Evolutionary conservation across 2,797 vertebrate genomes (phyloP).

Genomic region (Naso thynnoides): DNA sequence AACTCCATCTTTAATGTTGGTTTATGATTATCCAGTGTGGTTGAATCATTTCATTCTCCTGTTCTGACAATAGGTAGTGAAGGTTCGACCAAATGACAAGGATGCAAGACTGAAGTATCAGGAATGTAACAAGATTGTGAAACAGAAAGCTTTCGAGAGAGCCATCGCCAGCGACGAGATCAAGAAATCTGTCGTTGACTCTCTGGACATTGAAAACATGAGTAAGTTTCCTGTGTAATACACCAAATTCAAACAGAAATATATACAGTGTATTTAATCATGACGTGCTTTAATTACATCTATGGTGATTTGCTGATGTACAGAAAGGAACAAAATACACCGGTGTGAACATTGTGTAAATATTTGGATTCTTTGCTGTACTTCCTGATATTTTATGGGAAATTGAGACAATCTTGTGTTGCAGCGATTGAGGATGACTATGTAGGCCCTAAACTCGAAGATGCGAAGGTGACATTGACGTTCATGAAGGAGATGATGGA

Average conservation of each 20-base stretch:
- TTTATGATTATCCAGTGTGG: constrained; percentile 5
- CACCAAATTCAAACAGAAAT: background rate
- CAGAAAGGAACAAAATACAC: background rate
- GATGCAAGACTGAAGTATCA: constrained; percentile 96
- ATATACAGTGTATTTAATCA: background rate
- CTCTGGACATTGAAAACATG: constrained; percentile 96
- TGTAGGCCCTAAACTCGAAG: constrained; percentile 92
- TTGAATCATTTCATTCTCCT: constrained; percentile 1
- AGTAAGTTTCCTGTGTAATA: constrained; percentile 82
- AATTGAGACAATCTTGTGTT: constrained; percentile 12
- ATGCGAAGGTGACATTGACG: constrained; percentile 88
- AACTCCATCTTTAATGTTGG: background rate
- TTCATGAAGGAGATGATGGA: constrained; percentile 97
- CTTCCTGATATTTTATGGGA: background rate
- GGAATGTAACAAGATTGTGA: constrained; percentile 95
- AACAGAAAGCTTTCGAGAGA: constrained; percentile 95
- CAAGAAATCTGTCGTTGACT: constrained; percentile 93
- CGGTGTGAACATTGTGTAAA: background rate
- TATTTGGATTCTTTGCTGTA: background rate
- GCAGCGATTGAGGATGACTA: constrained; percentile 96
- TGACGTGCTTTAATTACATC: background rate
- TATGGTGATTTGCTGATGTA: background rate
- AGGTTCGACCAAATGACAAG: constrained; percentile 93
- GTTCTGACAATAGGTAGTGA: constrained; percentile 87
- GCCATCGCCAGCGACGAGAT: constrained; percentile 94